phyloP scores from a whole-genome alignment of 2,113 vertebrate species.

The Centropus unirufus region DNA sequence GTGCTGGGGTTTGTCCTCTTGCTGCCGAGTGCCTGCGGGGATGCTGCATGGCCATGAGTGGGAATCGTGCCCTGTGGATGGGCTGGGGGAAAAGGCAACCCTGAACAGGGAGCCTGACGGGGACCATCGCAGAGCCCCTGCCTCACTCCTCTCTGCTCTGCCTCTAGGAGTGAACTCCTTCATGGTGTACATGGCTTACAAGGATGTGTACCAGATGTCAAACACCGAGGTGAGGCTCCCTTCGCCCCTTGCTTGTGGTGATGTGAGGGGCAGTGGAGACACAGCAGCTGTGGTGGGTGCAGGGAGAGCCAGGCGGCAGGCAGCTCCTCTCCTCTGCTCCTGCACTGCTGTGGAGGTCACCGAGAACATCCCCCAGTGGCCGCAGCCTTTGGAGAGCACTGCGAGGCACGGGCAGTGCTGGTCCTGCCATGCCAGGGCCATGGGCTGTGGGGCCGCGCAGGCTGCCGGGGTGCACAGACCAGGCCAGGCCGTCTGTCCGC shows the following conservation, averaged over 20 bases:
- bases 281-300: rapidly evolving
- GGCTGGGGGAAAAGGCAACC: neutral
- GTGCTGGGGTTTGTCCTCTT: rapidly evolving
- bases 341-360: neutral
- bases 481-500: neutral
- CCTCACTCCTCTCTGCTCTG: neutral
- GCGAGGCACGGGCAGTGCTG: rapidly evolving
- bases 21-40: neutral
- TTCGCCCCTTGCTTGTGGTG: neutral
- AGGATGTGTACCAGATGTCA: conserved; percentile 96
- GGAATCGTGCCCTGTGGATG: neutral
- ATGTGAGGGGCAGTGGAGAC: neutral
- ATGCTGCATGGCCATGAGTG: neutral
- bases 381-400: rapidly evolving
- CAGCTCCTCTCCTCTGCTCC: no score
- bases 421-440: neutral
- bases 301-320: neutral
- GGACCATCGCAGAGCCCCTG: neutral
- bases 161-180: conserved; percentile 91
- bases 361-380: neutral
- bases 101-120: neutral
- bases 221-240: conserved; percentile 90
- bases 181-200: conserved; percentile 98
- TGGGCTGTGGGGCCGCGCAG: neutral
- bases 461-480: no score